Base-by-base conservation (phyloP, 2,888 invertebrate species). In the Phortica okadai region DNA sequence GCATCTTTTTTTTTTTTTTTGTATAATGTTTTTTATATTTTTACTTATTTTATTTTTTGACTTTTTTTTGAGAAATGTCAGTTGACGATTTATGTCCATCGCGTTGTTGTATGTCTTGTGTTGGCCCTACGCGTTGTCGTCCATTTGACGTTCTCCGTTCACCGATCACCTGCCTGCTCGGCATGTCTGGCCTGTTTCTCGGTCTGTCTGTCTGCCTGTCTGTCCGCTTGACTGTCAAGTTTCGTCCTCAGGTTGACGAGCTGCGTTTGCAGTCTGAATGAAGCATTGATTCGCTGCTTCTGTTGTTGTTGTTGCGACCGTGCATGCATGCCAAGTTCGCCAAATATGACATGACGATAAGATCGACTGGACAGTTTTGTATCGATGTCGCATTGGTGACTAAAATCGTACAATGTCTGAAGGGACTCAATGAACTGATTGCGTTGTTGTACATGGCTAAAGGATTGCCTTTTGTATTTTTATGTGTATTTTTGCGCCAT, bases 81-180 rank as follows among this genome's bases (percentile, higher is more conserved):
- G 88, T 84, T 87, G 86, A 88, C 87, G 86, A 86, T 86, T 86
- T 86, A 86, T 86, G 86, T 84, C 81, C 76, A 81, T 82, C 79
- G 77, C 77, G 78, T 74, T 78, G 77, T 76, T 72, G 70, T 72
- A 50, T 25, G 69, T 69, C 69, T 62, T 33, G 33, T 33, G 33
- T 33, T 33, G 33, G 33, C 33, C 64, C 64, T 64, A 66, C 66
- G 16, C 73, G 58, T 67, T 50, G 33, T 33, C 33, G 33, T 33
- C 33, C 33, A 33, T 33, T 33, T 33, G 33, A 33, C 70, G 16
- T 21, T n/a, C 62, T 73, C 50, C 70, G 42, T 62, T 67, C n/a
- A 33, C 41, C 56, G 14, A 11, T 33, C 10, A 33, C 14, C 54
- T n/a, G 56, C 25, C 72, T 42, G 14, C 33, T 41, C 16, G 16